phyloP scores from a whole-genome alignment of 1,140 invertebrate genomes.

The Drosophila repletoides region DNA sequence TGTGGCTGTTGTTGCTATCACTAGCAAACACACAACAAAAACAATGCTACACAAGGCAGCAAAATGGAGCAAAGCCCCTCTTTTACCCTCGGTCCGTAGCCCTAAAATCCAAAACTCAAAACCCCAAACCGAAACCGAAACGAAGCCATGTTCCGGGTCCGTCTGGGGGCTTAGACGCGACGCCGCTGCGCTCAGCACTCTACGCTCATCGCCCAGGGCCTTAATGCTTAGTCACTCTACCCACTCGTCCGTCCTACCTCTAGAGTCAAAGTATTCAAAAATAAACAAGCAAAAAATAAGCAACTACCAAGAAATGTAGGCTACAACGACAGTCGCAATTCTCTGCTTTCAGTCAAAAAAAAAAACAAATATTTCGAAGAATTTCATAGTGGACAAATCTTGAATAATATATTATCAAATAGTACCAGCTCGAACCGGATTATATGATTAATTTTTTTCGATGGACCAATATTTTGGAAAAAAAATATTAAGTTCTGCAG shows the following conservation, averaged over 20 bases:
- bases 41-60: conserved; percentile 22
- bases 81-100: not conserved
- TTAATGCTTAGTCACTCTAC: conserved; percentile 30
- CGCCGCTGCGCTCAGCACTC: conserved; percentile 19
- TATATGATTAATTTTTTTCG: too few relatives aligned
- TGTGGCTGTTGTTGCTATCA: conserved; percentile 38
- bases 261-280: conserved; percentile 36
- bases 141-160: conserved; percentile 23
- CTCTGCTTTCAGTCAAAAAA: not conserved
- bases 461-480: too few relatives aligned
- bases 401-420: too few relatives aligned
- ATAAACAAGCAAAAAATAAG: conserved; percentile 40
- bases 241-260: not conserved
- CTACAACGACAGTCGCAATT: not conserved
- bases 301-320: not conserved
- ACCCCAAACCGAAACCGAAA: conserved; percentile 44
- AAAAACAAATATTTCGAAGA: too few relatives aligned
- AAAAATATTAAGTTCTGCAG: too few relatives aligned
- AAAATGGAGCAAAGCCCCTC: conserved; percentile 30
- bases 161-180: conserved; percentile 29
- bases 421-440: too few relatives aligned
- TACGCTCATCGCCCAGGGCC: conserved; percentile 2
- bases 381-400: too few relatives aligned
- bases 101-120: conserved; percentile 30
- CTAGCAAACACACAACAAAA: conserved; percentile 14